These are phyloP conservation scores for Sebastes nivosus DNA, from an alignment of 2,797 vertebrate genomes.

Conservation along the genomic window DNA sequence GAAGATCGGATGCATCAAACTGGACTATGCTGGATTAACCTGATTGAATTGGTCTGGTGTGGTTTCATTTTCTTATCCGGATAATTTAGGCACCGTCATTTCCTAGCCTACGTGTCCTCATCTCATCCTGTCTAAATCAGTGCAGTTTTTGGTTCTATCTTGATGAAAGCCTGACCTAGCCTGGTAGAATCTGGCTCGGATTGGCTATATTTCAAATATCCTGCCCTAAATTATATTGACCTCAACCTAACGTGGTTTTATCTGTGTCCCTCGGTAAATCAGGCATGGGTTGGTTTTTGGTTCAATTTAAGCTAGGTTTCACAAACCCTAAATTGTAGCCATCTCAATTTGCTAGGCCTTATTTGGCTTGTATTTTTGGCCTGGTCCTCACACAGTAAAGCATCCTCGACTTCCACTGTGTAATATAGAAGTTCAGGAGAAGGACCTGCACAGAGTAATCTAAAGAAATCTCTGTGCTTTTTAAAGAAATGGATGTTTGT, in stretches of 20 bases:
- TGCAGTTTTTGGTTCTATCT: background rate
- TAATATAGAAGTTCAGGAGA: background rate
- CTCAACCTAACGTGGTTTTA: background rate
- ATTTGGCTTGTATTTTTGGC: background rate
- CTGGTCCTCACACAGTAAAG: background rate
- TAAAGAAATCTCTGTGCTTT: background rate
- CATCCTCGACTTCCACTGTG: background rate
- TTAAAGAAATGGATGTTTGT: background rate
- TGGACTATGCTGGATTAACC: background rate
- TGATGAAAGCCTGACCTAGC: background rate
- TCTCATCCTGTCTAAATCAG: slow-evolving; percentile 2
- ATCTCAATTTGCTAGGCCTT: background rate
- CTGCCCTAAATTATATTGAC: background rate
- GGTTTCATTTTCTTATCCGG: background rate
- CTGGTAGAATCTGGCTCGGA: background rate
- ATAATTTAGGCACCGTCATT: background rate
- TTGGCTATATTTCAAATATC: background rate
- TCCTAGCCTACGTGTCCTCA: slow-evolving; percentile 12
- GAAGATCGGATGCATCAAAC: background rate
- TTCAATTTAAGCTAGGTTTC: background rate
- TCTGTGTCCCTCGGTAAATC: background rate
- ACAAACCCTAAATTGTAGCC: background rate
- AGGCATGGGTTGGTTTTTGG: background rate
- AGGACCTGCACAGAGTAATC: background rate
- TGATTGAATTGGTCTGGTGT: slow-evolving; percentile 14